phyloP scores from a whole-genome alignment of 2,888 invertebrate species.

The Crocallis elinguaria region DNA sequence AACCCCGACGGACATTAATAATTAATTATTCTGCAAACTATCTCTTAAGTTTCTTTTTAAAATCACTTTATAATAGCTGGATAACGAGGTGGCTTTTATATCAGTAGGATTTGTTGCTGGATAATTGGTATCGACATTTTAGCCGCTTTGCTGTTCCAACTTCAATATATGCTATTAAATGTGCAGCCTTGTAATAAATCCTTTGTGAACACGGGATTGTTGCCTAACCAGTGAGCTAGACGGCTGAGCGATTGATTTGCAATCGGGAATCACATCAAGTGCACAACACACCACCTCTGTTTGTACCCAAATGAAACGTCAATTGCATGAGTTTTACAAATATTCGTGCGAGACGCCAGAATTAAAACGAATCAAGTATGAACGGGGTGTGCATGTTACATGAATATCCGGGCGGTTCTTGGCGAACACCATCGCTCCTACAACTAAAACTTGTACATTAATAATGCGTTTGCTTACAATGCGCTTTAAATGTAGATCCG shows the following conservation, averaged over 20 bases:
- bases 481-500: conserved; percentile 84
- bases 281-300: background rate
- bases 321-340: conserved; percentile 40
- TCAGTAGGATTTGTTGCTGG: too few species aligned
- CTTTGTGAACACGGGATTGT: conserved; percentile 26
- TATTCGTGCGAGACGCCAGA: conserved; percentile 67
- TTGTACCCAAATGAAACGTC: background rate
- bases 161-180: background rate
- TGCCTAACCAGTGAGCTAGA: conserved; percentile 13
- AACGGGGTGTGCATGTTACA: conserved; percentile 79
- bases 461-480: conserved; percentile 84
- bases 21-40: too few species aligned
- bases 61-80: too few species aligned
- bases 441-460: conserved; percentile 84
- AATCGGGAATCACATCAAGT: conserved; percentile 21
- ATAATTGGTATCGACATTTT: background rate
- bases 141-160: background rate
- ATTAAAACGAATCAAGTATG: conserved; percentile 84
- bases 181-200: conserved; percentile 23
- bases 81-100: too few species aligned
- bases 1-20: too few species aligned
- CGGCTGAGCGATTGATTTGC: conserved; percentile 13
- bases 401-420: conserved; percentile 68
- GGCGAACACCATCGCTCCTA: conserved; percentile 73
- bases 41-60: too few species aligned